Base-by-base conservation (phyloP, 2,888 invertebrate genomes). In the Melipona bicolor region DNA sequence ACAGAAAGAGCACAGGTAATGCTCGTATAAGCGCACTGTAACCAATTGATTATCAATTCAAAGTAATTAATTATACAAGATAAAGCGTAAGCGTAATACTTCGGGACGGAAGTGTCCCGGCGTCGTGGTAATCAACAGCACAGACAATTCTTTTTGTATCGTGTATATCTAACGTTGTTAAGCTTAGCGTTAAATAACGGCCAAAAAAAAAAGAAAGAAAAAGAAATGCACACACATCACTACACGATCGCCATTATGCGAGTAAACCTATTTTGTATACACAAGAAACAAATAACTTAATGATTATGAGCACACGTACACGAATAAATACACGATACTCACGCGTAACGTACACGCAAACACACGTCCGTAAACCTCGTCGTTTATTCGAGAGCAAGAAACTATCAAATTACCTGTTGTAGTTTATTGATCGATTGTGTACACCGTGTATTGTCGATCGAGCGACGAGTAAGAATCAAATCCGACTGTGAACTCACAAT, bases 131-230 rank as follows among this genome's bases (percentile, higher is more conserved):
- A 77, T 81, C 71, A 81, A 86, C 72, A 73, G 88, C 88, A 88
- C 84, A 84, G 81, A 88, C 88, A 88, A 86, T 89, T 89, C 86
- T 89, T 89, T 89, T 89, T 89, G 86, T 87, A 89, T 88, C 88
- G 87, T 81, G 86, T 89, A 86, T 89, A 87, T 88, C 79, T 71
- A 77, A 86, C 82, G 83, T 89, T 87, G 90, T 89, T 87, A 89
- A 88, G 81, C 81, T 89, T 89, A 89, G 81, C 81, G 76, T 89
- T 88, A 87, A 84, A 79, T 84, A 86, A 82, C 84, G 87, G 89
- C 89, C 89, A 89, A 89, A 88, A 43, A 9, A 9, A 36, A 9
- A 36, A 43, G 1, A 11, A 43, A 43, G 9, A 9, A 9, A 43
- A 43, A 84, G 81, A 85, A n/a, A 84, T 86, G 87, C 86, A 89